A percentile compares a stretch with the other conserved stretches of the same genome.
phyloP scores from a whole-genome alignment of 1,140 invertebrate species.

The Chymomyza costata region DNA sequence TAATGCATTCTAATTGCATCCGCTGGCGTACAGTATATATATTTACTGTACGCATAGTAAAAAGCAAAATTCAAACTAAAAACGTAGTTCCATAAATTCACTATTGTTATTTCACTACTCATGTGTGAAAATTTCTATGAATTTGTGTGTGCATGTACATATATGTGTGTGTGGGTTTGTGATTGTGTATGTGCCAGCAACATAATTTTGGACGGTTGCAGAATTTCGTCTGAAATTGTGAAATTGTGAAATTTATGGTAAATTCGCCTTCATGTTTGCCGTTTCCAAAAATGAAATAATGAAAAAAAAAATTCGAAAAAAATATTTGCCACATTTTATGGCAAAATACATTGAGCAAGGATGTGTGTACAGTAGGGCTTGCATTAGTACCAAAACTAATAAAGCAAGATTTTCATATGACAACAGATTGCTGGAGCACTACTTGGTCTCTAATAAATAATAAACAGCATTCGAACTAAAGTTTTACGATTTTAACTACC shows the following conservation, averaged over 20 bases:
- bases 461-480: too few relatives aligned
- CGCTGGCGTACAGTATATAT: slow-evolving; percentile 45
- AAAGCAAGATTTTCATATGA: too few relatives aligned
- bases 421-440: slow-evolving; percentile 19
- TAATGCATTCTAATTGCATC: slow-evolving; percentile 66
- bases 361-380: too few relatives aligned
- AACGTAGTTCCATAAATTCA: slow-evolving; percentile 50
- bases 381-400: too few relatives aligned
- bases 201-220: slow-evolving; percentile 42
- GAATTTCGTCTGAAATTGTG: slow-evolving; percentile 29
- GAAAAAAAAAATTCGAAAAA: slow-evolving; percentile 10
- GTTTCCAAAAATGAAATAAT: slow-evolving; percentile 46
- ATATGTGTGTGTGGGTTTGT: slow-evolving; percentile 14
- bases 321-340: slow-evolving; percentile 37
- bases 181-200: slow-evolving; percentile 30
- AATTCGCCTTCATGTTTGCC: slow-evolving; percentile 38
- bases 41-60: slow-evolving; percentile 13
- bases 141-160: slow-evolving; percentile 11
- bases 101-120: too few relatives aligned
- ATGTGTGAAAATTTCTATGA: too few relatives aligned
- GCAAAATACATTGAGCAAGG: slow-evolving; percentile 1
- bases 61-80: slow-evolving; percentile 55
- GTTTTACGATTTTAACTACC: too few relatives aligned
- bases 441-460: too few relatives aligned
- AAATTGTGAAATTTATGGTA: slow-evolving; percentile 56